Percentiles rank a stretch among this genome's conserved stretches.
These are phyloP conservation scores for Beaufortia kweichowensis DNA, from an alignment of 2,113 vertebrate genomes.

Conservation along the genomic window DNA sequence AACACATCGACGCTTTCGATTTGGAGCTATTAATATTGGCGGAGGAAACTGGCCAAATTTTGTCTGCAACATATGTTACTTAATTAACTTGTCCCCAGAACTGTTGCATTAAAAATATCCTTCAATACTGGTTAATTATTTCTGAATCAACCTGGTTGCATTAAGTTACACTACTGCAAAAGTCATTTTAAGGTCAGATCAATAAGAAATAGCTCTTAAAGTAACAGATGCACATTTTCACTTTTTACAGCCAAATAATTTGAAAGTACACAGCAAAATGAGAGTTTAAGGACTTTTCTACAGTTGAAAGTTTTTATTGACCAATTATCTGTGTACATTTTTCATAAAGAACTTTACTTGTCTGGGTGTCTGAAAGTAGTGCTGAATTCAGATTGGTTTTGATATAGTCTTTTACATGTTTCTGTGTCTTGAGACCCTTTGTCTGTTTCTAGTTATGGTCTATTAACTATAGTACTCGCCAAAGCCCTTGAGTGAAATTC, in stretches of 20 bases:
- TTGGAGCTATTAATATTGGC: no score
- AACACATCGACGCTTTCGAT: no score
- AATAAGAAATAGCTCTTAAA: no score
- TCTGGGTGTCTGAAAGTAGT: background rate
- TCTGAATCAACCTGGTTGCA: no score
- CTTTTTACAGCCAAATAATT: background rate
- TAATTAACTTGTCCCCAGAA: no score
- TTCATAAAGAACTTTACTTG: background rate
- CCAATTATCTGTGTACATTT: background rate
- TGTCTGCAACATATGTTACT: no score
- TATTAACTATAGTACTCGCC: constrained; percentile 26
- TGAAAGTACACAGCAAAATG: background rate
- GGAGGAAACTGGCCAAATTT: no score
- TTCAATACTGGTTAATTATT: no score
- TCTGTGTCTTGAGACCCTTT: background rate
- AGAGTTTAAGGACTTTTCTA: background rate
- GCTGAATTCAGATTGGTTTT: background rate
- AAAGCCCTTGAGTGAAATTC: constrained; percentile 23
- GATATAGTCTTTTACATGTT: background rate
- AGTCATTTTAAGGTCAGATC: no score
- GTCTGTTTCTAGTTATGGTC: constrained; percentile 33
- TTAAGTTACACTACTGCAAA: no score
- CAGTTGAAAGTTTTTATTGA: background rate
- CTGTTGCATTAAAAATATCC: no score
- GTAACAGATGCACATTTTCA: background rate